Evolutionary conservation across 2,888 invertebrate species (phyloP), one percentile per base, ranked within the genome.

Genomic region (Amblyjoppa proteus): DNA sequence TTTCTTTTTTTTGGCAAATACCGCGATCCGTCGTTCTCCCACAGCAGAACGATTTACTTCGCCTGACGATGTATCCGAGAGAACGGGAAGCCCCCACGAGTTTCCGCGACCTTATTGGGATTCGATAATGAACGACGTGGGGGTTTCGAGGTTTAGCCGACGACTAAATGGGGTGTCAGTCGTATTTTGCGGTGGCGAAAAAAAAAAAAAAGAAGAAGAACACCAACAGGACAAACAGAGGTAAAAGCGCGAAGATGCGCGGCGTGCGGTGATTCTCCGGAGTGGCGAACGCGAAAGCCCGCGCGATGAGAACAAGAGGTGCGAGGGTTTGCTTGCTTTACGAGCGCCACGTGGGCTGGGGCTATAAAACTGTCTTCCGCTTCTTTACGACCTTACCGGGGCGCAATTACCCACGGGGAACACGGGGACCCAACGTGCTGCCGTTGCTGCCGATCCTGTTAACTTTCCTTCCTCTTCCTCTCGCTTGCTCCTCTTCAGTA

Each of bases 311-410:
- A 85, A 81, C 79, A 87, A 85, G 84, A 81, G 61, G 89, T 61
- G 86, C 83, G 86, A 85, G 87, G 85, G 90, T 53, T 77, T 25
- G 81, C 75, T 88, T 88, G 87, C 85, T 92, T 92, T 92, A 92
- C 91, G 93, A 91, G 91, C 91, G 94, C 94, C 95, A 95, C 95
- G 95, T 95, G 95, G 94, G 91, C 93, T 92, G 91, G 91, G 92
- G 93, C 94, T 93, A 94, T 94, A 95, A 95, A 95, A 95, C 94
- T 94, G 95, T 95, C 95, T 94, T 94, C 93, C 90, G 92, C 91
- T 93, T 93, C 93, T 94, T 94, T 94, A 94, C 94, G 94, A 93
- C 90, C 90, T 92, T 89, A 89, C 90, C 83, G 89, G 90, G 90
- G 89, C 90, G 91, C 92, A 91, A 91, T 91, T 92, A 91, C 92